Conservation (phyloP, 2,797 vertebrate genomes). For the Enteromius treurensis region DNA sequence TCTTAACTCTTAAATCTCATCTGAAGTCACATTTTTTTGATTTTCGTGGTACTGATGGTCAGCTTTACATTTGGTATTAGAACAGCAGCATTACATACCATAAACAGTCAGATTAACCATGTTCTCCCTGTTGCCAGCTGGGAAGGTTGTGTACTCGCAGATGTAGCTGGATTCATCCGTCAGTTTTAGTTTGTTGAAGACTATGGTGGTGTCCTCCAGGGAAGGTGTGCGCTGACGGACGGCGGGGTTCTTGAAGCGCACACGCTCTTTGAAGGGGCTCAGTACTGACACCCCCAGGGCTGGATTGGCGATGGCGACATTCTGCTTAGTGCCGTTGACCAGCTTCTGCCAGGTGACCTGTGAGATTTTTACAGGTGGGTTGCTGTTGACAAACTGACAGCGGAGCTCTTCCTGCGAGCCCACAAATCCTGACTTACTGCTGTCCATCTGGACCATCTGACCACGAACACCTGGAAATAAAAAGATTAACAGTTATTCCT, state of each 20-base stretch:
- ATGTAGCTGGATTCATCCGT: constrained; percentile 93
- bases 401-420: constrained; percentile 89
- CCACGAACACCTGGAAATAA: constrained; percentile 74
- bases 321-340: constrained; percentile 92
- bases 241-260: constrained; percentile 86
- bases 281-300: constrained; percentile 92
- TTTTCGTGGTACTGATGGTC: not conserved
- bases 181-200: constrained; percentile 86
- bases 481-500: not conserved
- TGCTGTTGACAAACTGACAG: constrained; percentile 89
- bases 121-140: constrained; percentile 91
- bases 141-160: constrained; percentile 98
- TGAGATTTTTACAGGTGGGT: constrained; percentile 91
- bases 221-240: constrained; percentile 86
- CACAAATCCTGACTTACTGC: constrained; percentile 85
- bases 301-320: constrained; percentile 95
- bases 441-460: constrained; percentile 90
- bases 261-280: constrained; percentile 85
- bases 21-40: not conserved
- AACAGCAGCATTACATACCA: constrained; percentile 76
- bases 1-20: not conserved
- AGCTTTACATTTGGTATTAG: not conserved
- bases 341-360: constrained; percentile 97
- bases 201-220: constrained; percentile 91
- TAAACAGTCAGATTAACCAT: constrained; percentile 93